Evolutionary conservation across 2,797 vertebrate genomes (phyloP).

Genomic region (Onychomys arenicola): DNA sequence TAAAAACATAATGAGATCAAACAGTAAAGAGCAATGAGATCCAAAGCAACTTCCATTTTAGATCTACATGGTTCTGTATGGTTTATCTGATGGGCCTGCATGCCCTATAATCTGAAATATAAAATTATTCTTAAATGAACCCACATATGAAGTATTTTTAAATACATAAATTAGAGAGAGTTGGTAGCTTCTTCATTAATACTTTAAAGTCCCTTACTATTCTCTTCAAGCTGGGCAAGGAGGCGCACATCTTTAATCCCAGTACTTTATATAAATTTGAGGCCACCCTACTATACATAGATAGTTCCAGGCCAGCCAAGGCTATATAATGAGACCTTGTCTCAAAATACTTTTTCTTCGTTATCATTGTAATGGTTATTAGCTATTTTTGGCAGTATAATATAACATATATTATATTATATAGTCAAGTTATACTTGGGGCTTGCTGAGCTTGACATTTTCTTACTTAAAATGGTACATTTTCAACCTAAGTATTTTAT

Average conservation of each 20-base stretch:
- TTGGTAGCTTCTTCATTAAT: neutral
- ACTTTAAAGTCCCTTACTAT: neutral
- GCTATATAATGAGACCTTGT: neutral
- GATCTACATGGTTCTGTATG: neutral
- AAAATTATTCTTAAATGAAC: constrained; percentile 24
- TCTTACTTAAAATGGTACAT: constrained; percentile 25
- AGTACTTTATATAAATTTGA: neutral
- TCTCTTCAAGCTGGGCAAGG: neutral
- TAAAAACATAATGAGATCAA: constrained; percentile 32
- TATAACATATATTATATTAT: neutral
- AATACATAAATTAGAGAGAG: constrained; percentile 35
- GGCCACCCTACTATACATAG: neutral
- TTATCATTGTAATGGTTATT: neutral
- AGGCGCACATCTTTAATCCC: neutral
- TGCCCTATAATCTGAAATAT: constrained; percentile 15
- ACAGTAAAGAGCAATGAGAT: neutral
- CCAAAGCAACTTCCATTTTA: neutral
- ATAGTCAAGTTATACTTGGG: neutral
- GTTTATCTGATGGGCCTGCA: neutral
- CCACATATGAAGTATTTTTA: neutral
- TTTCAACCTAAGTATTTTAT: neutral
- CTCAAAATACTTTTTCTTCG: neutral
- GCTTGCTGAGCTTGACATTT: neutral
- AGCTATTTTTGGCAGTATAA: constrained; percentile 9
- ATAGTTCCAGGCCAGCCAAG: neutral